Evolutionary conservation across 2,113 vertebrate genomes (phyloP).

Genomic region (Neomonachus schauinslandi): DNA sequence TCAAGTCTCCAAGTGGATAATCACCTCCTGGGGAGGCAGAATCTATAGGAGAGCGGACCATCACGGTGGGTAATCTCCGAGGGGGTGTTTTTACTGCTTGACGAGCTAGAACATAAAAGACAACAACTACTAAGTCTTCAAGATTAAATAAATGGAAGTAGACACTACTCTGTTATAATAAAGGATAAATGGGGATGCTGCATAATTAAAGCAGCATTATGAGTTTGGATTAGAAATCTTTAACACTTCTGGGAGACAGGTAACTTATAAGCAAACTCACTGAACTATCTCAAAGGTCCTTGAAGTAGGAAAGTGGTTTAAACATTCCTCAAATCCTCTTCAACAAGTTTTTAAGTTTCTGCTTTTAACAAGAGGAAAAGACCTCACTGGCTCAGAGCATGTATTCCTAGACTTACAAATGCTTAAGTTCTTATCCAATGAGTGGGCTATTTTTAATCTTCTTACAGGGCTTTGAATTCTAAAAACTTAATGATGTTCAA

Average conservation of each 20-base stretch:
- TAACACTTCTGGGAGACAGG: background rate
- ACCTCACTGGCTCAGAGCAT: background rate
- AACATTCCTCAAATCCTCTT: slow-evolving; percentile 5
- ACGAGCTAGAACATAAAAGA: slow-evolving; percentile 88
- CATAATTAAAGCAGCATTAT: background rate
- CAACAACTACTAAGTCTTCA: slow-evolving; percentile 46
- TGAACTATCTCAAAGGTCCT: slow-evolving; percentile 1
- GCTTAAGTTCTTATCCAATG: slow-evolving; percentile 5
- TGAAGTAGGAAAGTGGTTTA: background rate
- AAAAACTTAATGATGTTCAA: slow-evolving; percentile 51
- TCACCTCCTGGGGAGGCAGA: slow-evolving; percentile 93
- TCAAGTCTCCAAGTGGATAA: slow-evolving; percentile 90
- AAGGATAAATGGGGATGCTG: background rate
- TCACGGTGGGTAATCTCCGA: slow-evolving; percentile 93
- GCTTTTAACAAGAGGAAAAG: slow-evolving; percentile 16
- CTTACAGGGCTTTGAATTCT: slow-evolving; percentile 10
- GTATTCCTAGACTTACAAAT: slow-evolving; percentile 3
- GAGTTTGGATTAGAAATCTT: slow-evolving; percentile 39
- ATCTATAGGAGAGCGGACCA: slow-evolving; percentile 94
- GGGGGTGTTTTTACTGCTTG: slow-evolving; percentile 97
- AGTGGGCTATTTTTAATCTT: background rate
- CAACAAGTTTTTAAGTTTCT: background rate
- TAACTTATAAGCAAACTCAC: background rate
- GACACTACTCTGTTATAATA: background rate
- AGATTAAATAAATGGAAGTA: slow-evolving; percentile 42